These are phyloP conservation scores for Erythrocercus mccallii DNA, from an alignment of 2,113 vertebrate species.

Conservation along the genomic window DNA sequence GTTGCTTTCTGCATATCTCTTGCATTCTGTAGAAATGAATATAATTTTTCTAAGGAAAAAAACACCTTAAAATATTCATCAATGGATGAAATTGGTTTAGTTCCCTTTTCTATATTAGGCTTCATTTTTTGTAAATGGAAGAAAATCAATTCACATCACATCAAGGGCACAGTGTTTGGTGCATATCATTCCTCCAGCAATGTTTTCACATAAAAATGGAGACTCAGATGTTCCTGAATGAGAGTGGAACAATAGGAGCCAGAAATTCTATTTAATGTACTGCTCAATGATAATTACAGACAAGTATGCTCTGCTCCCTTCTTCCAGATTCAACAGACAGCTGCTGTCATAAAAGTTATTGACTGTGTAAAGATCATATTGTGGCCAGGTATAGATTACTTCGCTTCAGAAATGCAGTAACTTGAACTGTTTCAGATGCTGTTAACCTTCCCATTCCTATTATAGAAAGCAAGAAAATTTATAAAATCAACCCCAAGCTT, in stretches of 20 bases:
- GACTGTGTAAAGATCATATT: not conserved
- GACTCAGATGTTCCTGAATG: not conserved
- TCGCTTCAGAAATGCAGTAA: not conserved
- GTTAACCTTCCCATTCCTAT: not conserved
- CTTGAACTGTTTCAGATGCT: not conserved
- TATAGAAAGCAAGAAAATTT: not conserved
- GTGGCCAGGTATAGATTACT: not conserved
- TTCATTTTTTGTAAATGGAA: not conserved
- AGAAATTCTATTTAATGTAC: not conserved
- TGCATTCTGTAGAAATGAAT: not conserved
- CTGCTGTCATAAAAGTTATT: not conserved
- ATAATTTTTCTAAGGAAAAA: not conserved
- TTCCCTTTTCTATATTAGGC: not conserved
- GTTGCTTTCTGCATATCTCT: not conserved
- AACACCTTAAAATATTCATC: not conserved
- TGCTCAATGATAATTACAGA: not conserved
- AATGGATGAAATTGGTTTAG: not conserved
- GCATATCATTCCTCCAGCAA: not conserved
- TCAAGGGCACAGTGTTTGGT: not conserved
- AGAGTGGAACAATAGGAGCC: not conserved
- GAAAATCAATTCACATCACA: not conserved
- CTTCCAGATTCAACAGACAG: not conserved
- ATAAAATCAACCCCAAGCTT: not conserved
- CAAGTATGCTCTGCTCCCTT: not conserved
- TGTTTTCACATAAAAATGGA: not conserved